Evolutionary conservation across 2,888 invertebrate genomes (phyloP).

Genomic region (Trisateles emortualis): DNA sequence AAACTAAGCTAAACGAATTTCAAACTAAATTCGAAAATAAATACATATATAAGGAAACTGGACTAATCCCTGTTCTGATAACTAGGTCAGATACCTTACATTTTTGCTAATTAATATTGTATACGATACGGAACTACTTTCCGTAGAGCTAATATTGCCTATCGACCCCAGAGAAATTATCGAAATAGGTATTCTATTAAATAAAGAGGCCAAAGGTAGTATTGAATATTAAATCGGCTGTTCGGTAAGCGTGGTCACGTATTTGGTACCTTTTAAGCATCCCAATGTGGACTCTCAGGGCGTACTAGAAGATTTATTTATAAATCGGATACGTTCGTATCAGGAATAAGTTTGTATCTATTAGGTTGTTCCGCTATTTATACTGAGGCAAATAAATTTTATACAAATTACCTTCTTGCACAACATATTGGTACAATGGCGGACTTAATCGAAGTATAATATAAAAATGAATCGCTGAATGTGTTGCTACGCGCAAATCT

Average conservation of each 20-base stretch:
- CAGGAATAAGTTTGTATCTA: not conserved
- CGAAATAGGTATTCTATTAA: constrained; percentile 34
- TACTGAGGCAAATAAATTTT: too few relatives aligned
- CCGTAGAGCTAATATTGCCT: not conserved
- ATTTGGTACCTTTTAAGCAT: constrained; percentile 35
- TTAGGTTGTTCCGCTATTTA: not conserved
- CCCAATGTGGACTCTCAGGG: constrained; percentile 20
- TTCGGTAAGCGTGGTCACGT: constrained; percentile 35
- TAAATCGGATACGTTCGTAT: constrained; percentile 2
- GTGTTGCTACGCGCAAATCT: too few relatives aligned
- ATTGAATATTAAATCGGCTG: constrained; percentile 27
- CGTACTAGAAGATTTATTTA: constrained; percentile 5
- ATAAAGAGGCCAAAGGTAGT: constrained; percentile 23
- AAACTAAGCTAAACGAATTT: too few relatives aligned
- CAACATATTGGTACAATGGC: too few relatives aligned
- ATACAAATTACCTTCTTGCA: too few relatives aligned
- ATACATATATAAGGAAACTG: too few relatives aligned
- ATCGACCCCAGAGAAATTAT: constrained; percentile 25
- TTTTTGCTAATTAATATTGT: not conserved
- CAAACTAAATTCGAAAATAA: too few relatives aligned
- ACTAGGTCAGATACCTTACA: not conserved
- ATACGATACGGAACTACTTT: not conserved
- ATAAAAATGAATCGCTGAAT: too few relatives aligned
- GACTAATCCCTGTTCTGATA: not conserved
- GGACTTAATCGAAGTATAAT: too few relatives aligned